Base-by-base conservation (phyloP, 2,888 invertebrate genomes). In the Melanchra persicariae region DNA sequence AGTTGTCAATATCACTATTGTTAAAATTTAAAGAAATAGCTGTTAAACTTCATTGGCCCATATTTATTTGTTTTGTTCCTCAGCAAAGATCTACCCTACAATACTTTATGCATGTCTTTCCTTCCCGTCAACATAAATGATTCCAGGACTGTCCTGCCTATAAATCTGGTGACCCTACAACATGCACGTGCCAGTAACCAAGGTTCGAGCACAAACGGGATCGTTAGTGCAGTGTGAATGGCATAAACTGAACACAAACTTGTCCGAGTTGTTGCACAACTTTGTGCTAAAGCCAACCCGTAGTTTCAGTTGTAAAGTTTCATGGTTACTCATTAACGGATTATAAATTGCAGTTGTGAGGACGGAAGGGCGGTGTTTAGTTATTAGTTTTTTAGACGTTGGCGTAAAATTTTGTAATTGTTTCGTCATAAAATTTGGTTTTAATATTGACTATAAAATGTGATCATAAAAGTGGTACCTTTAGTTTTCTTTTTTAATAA, bases 161-260 rank as follows among this genome's bases (percentile, higher is more conserved):
- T 8, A 24, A 60, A 67, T 10, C 5, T n/a, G 55, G 24, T 37
- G 15, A 30, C 49, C 51, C 60, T 81, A 58, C 43, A 52, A 17
- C 19, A 10, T 43, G 24, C 52, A 61, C 62, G 51, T 61, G 76
- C 76, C 64, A 37, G 83, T 69, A 60, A 63, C 63, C 64, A 43
- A 47, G 47, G 47, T 58, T 57, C 40, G 26, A 34, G 64, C 37
- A 82, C 83, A 83, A 78, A 55, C 57, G 49, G 34, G 60, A 49
- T 81, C 82, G 70, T 84, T 82, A 82, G 76, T 57, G 70, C 61
- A 30, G 22, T 26, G 49, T 64, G 66, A 73, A 79, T 77, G 66
- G 68, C 82, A 51, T 30, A 49, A 52, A 55, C 47, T 45, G 19
- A 59, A 17, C 70, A 59, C 69, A 22, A 68, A 81, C 68, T 60